These are phyloP conservation scores for Chrysaora quinquecirrha DNA, from an alignment of 30 jellyfish, hydroid and myxozoan genomes.

Conservation along the genomic window DNA sequence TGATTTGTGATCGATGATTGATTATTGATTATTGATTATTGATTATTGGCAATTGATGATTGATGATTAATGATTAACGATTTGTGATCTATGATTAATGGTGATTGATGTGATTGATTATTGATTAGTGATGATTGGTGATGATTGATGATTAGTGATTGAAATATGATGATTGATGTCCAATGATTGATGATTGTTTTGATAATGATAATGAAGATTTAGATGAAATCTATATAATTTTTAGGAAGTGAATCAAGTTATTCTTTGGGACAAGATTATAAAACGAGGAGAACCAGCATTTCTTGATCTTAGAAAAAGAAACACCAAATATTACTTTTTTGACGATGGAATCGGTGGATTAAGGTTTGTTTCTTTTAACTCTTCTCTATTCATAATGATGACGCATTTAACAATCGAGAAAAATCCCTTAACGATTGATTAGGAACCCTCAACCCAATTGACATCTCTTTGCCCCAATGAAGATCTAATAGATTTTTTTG, in stretches of 20 bases:
- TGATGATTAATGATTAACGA: too few species aligned
- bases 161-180: too few species aligned
- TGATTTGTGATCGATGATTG: too few species aligned
- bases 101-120: not conserved
- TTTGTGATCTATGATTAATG: not conserved
- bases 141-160: too few species aligned
- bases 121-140: too few species aligned
- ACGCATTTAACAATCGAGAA: not conserved
- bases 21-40: too few species aligned
- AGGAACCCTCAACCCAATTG: not conserved
- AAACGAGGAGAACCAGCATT: constrained; percentile 78
- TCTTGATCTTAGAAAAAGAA: constrained; percentile 77
- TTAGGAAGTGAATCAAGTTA: constrained; percentile 88
- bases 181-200: too few species aligned
- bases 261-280: constrained; percentile 87
- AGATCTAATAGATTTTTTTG: not conserved
- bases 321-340: constrained; percentile 87
- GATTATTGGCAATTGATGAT: too few species aligned
- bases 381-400: not conserved
- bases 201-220: not conserved
- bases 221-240: not conserved
- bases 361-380: constrained; percentile 32
- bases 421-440: not conserved
- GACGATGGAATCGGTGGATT: constrained; percentile 96
- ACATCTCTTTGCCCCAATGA: not conserved